phyloP scores from a whole-genome alignment of 2,888 invertebrate species.

The Cheilosia grossa region DNA sequence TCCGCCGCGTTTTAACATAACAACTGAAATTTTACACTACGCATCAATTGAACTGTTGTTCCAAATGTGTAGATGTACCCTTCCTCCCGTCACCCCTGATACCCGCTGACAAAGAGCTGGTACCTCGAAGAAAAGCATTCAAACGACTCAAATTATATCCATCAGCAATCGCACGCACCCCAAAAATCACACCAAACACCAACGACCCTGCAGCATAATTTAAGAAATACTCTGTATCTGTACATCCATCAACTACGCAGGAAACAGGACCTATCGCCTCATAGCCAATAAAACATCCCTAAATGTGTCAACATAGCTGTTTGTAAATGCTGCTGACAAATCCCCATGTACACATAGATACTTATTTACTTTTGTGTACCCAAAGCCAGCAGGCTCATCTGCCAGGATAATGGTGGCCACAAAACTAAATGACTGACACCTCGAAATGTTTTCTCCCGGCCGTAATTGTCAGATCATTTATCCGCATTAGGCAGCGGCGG shows the following conservation, averaged over 20 bases:
- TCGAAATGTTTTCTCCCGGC: constrained; percentile 61
- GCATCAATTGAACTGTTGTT: too few species aligned
- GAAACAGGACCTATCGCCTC: constrained; percentile 66
- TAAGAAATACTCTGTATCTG: constrained; percentile 9
- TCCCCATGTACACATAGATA: constrained; percentile 6
- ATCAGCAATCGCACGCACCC: constrained; percentile 52
- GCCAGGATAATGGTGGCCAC: constrained; percentile 73
- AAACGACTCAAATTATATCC: constrained; percentile 38
- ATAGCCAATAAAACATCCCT: constrained; percentile 72
- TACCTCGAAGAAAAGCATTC: background rate
- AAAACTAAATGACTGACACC: constrained; percentile 73
- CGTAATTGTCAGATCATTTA: constrained; percentile 82
- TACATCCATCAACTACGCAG: constrained; percentile 56
- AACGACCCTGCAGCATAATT: constrained; percentile 22
- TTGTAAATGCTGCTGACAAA: constrained; percentile 25
- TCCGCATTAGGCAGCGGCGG: constrained; percentile 79
- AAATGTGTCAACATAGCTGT: constrained; percentile 70
- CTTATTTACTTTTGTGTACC: constrained; percentile 12
- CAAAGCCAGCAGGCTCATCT: constrained; percentile 63
- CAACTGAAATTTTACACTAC: too few species aligned
- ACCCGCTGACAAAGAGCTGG: too few species aligned
- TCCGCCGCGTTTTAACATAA: too few species aligned
- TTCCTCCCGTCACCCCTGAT: too few species aligned
- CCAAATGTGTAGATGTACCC: too few species aligned
- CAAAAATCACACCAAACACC: background rate